phyloP scores from a whole-genome alignment of 2,888 invertebrate genomes.

The Dasypolia templi region DNA sequence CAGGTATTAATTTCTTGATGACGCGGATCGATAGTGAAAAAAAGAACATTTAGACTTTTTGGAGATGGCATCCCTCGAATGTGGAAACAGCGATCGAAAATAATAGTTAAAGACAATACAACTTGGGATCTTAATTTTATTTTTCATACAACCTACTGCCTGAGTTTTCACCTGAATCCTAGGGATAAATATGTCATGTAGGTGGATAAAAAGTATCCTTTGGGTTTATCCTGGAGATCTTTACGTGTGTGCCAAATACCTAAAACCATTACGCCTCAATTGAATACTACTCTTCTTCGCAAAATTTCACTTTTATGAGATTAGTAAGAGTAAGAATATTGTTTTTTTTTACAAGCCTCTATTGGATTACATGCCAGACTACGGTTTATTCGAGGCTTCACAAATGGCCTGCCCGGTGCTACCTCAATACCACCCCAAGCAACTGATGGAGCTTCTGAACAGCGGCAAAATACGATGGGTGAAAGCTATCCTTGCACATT shows the following conservation, averaged over 20 bases:
- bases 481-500: constrained; percentile 98
- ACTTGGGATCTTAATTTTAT: neutral
- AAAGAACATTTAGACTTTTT: neutral
- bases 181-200: neutral
- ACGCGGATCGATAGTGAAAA: no score
- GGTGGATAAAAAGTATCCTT: neutral
- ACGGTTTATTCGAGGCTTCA: constrained; percentile 98
- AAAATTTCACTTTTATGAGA: neutral
- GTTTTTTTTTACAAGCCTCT: constrained; percentile 79
- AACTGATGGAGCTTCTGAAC: constrained; percentile 99
- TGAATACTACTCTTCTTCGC: neutral
- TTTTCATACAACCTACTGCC: neutral
- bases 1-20: constrained; percentile 74
- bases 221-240: neutral
- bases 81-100: neutral
- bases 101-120: neutral
- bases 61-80: neutral
- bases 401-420: constrained; percentile 99
- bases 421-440: constrained; percentile 99
- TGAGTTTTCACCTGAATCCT: neutral
- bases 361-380: constrained; percentile 97
- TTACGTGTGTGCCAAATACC: neutral
- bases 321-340: neutral
- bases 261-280: neutral
- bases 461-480: constrained; percentile 99